phyloP scores from a whole-genome alignment of 2,113 vertebrate genomes.

The Octodon degus region DNA sequence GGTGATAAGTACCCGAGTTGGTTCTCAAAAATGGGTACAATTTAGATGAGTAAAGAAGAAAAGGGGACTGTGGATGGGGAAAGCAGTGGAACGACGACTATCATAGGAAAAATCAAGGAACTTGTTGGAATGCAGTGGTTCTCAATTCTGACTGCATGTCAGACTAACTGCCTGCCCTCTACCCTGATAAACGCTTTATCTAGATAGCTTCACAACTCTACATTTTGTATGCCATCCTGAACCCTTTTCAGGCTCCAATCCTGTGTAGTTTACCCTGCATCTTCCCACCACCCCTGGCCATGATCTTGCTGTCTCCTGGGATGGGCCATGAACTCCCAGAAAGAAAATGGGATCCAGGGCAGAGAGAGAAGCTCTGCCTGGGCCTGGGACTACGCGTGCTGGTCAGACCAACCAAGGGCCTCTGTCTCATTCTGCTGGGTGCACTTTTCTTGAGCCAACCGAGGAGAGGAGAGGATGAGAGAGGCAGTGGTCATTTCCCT shows the following conservation, averaged over 20 bases:
- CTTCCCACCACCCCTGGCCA: not conserved
- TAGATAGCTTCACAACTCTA: not conserved
- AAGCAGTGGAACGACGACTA: constrained; percentile 25
- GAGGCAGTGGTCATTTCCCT: not conserved
- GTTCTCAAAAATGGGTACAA: constrained; percentile 11
- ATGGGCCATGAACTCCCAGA: not conserved
- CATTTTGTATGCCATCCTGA: not conserved
- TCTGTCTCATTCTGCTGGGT: not conserved
- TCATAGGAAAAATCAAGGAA: constrained; percentile 2
- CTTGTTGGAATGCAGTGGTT: not conserved
- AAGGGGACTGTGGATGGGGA: not conserved
- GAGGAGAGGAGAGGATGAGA: not conserved
- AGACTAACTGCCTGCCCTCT: not conserved
- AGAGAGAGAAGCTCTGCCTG: not conserved
- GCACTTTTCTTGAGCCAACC: constrained; percentile 28
- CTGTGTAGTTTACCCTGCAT: not conserved
- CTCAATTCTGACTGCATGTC: constrained; percentile 11
- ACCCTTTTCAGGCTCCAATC: not conserved
- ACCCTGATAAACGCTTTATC: not conserved
- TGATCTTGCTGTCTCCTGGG: not conserved
- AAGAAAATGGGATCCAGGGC: constrained; percentile 13
- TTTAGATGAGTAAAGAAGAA: not conserved
- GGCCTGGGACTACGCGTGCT: not conserved
- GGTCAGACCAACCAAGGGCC: constrained; percentile 50
- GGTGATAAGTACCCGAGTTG: not conserved